Conservation (phyloP, 2,888 invertebrate species). For the Lasius fuliginosus region DNA sequence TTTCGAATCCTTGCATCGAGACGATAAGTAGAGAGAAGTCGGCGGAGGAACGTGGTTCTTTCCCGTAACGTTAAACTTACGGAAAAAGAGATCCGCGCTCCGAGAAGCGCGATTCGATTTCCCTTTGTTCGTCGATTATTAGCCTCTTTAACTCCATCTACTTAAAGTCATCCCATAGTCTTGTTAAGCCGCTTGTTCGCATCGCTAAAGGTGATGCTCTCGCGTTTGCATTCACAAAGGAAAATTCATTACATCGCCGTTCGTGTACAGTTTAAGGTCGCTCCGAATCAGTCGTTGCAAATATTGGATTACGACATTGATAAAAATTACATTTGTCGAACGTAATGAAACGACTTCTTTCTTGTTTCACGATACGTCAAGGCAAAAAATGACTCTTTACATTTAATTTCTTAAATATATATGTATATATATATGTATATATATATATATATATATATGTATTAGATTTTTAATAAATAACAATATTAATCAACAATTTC, state of each 20-base stretch:
- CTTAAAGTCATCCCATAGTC: constrained; percentile 32
- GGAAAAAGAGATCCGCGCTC: background rate
- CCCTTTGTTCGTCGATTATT: constrained; percentile 53
- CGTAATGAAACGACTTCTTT: background rate
- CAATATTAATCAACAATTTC: background rate
- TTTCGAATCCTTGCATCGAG: constrained; percentile 1
- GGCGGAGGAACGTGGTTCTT: background rate
- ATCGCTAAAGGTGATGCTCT: background rate
- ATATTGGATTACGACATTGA: background rate
- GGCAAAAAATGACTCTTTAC: background rate
- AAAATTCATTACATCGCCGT: background rate
- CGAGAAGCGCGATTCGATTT: constrained; percentile 43
- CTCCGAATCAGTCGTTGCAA: background rate
- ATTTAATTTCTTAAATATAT: background rate
- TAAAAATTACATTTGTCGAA: background rate
- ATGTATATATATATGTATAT: background rate
- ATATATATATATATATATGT: background rate
- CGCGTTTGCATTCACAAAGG: background rate
- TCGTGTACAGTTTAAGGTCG: background rate
- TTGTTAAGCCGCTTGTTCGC: constrained; percentile 41
- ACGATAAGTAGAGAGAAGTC: background rate
- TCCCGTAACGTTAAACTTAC: constrained; percentile 51
- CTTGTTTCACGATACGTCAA: background rate
- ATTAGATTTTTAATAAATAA: background rate
- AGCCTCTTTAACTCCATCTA: constrained; percentile 33